A percentile compares a stretch with the other conserved stretches of the same genome.
Evolutionary conservation across 2,888 invertebrate species (phyloP).

Genomic region (Papilio demoleus): DNA sequence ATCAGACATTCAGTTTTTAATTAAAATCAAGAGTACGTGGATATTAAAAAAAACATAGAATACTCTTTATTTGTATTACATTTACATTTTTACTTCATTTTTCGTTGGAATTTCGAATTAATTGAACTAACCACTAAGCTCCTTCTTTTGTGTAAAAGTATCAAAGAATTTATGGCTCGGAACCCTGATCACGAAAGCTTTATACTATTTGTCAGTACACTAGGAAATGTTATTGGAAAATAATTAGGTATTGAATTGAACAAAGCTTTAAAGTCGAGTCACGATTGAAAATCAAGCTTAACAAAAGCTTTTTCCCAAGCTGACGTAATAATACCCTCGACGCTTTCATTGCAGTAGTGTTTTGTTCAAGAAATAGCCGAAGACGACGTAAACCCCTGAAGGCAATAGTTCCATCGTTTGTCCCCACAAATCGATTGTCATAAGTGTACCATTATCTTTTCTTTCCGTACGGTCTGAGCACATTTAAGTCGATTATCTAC

Average conservation of each 20-base stretch:
- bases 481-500: conserved; percentile 32
- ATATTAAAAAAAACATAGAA: not conserved
- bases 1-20: not conserved
- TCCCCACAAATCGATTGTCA: conserved; percentile 53
- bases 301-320: conserved; percentile 30
- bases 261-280: conserved; percentile 17
- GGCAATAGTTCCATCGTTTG: conserved; percentile 53
- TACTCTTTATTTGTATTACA: no score
- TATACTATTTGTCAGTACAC: not conserved
- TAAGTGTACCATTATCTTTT: conserved; percentile 49
- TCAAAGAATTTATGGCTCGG: not conserved
- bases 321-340: conserved; percentile 34
- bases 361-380: conserved; percentile 36
- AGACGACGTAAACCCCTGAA: conserved; percentile 41
- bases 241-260: conserved; percentile 19
- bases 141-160: not conserved
- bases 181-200: not conserved
- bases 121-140: not conserved
- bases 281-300: conserved; percentile 31
- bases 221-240: conserved; percentile 17
- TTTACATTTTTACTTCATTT: no score
- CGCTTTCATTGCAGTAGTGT: conserved; percentile 35
- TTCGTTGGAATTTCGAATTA: not conserved
- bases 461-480: conserved; percentile 28
- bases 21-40: not conserved